Percentiles rank a stretch among this genome's conserved stretches.
Evolutionary conservation across 2,113 vertebrate genomes (phyloP).

Genomic region (Rhea americana): DNA sequence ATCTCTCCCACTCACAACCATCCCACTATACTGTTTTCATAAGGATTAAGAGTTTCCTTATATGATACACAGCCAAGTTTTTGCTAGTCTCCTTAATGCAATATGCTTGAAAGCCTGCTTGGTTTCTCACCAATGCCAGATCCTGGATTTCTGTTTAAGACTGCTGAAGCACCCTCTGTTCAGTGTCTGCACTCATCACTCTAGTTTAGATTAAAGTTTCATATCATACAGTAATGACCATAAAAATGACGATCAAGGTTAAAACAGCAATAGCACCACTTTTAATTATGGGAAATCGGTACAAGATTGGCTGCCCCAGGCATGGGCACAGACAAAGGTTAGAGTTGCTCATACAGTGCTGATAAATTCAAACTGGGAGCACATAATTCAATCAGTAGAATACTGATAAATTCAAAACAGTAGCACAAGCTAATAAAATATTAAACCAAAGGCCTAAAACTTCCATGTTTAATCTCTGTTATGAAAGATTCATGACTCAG

Average conservation of each 20-base stretch:
- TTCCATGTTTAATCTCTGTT: neutral
- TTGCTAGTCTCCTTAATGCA: neutral
- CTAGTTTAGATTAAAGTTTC: neutral
- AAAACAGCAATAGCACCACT: neutral
- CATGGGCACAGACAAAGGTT: conserved; percentile 20
- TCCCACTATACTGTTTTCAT: neutral
- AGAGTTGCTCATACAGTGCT: neutral
- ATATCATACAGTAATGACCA: no score
- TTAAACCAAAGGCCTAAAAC: neutral
- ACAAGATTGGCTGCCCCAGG: neutral
- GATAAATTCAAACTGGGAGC: neutral
- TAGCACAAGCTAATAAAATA: conserved; percentile 7
- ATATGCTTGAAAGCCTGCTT: neutral
- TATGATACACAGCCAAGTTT: accelerated
- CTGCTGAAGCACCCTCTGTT: neutral
- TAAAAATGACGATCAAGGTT: neutral
- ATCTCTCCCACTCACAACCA: neutral
- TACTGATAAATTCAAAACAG: neutral
- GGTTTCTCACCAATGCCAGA: neutral
- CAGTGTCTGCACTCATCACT: neutral
- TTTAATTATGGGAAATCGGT: neutral
- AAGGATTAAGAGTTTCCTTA: neutral
- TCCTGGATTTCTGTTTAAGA: neutral
- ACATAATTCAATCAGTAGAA: neutral
- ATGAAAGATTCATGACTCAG: neutral